Evolutionary conservation across 1,140 invertebrate genomes (phyloP).

Genomic region (Hylyphantes graminicola): DNA sequence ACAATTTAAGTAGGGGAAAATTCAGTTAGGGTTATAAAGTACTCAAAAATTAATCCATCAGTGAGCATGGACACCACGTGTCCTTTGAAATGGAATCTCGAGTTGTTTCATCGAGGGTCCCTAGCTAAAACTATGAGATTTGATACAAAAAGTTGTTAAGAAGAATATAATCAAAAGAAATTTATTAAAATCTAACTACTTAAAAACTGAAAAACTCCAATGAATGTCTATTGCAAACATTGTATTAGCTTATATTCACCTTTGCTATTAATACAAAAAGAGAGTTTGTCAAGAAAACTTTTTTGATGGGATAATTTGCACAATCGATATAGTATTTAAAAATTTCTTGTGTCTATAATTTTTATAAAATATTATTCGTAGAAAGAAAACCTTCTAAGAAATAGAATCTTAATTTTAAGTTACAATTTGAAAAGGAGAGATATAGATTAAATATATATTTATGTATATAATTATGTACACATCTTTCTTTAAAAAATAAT

Average conservation of each 20-base stretch:
- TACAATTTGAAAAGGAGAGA: slow-evolving; percentile 36
- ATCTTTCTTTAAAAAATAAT: slow-evolving; percentile 56
- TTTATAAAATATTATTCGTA: slow-evolving; percentile 53
- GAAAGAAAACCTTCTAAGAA: slow-evolving; percentile 35
- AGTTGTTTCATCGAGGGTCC: neutral
- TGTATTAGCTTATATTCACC: slow-evolving; percentile 14
- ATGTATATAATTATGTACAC: slow-evolving; percentile 51
- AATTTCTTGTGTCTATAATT: slow-evolving; percentile 12
- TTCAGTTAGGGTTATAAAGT: too few relatives aligned
- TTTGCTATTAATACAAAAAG: slow-evolving; percentile 28
- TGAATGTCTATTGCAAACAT: slow-evolving; percentile 26
- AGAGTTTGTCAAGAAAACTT: slow-evolving; percentile 24
- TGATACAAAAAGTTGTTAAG: slow-evolving; percentile 13
- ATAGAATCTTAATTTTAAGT: slow-evolving; percentile 43
- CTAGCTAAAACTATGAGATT: slow-evolving; percentile 45
- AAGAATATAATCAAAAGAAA: too few relatives aligned
- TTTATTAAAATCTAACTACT: neutral
- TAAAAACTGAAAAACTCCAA: slow-evolving; percentile 18
- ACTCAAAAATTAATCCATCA: too few relatives aligned
- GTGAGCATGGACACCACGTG: too few relatives aligned
- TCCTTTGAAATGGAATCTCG: too few relatives aligned
- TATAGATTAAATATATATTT: slow-evolving; percentile 57
- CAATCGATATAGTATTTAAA: slow-evolving; percentile 29
- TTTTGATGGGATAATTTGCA: slow-evolving; percentile 19
- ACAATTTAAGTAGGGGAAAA: too few relatives aligned